Percentiles rank a stretch among this genome's conserved stretches.
Conservation (phyloP, 2,888 invertebrate genomes). For the Nebria brevicollis region DNA sequence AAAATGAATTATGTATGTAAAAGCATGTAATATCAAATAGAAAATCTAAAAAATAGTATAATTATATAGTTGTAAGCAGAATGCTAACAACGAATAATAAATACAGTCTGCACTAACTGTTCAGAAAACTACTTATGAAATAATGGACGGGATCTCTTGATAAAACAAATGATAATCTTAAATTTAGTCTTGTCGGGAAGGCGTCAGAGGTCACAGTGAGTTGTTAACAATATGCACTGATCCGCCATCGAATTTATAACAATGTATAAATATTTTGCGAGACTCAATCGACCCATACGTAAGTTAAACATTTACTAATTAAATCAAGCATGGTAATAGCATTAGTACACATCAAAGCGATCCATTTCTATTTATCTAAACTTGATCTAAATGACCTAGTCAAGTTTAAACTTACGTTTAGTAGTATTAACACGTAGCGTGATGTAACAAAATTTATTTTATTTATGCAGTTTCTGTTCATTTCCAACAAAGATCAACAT, state of each 20-base stretch:
- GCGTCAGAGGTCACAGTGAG: conserved; percentile 44
- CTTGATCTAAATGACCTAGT: background rate
- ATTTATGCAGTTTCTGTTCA: background rate
- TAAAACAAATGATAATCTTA: conserved; percentile 39
- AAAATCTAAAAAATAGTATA: background rate
- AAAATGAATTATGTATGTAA: too few species aligned
- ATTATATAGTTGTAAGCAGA: conserved; percentile 18
- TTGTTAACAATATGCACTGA: conserved; percentile 34
- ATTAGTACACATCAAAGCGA: background rate
- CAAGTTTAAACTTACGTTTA: background rate
- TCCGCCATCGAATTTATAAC: conserved; percentile 21
- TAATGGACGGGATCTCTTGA: conserved; percentile 32
- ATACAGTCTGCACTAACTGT: conserved; percentile 16
- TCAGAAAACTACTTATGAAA: conserved; percentile 40
- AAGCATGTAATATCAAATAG: background rate
- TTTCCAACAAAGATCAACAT: background rate
- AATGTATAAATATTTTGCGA: conserved; percentile 42
- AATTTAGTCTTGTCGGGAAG: conserved; percentile 29
- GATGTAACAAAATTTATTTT: background rate
- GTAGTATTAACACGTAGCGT: background rate
- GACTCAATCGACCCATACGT: conserved; percentile 41
- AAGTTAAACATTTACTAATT: conserved; percentile 25
- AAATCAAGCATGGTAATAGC: background rate
- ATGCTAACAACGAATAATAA: conserved; percentile 33
- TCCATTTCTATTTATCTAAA: background rate